phyloP scores from a whole-genome alignment of 2,113 vertebrate species.

The Leucopternis melanops region DNA sequence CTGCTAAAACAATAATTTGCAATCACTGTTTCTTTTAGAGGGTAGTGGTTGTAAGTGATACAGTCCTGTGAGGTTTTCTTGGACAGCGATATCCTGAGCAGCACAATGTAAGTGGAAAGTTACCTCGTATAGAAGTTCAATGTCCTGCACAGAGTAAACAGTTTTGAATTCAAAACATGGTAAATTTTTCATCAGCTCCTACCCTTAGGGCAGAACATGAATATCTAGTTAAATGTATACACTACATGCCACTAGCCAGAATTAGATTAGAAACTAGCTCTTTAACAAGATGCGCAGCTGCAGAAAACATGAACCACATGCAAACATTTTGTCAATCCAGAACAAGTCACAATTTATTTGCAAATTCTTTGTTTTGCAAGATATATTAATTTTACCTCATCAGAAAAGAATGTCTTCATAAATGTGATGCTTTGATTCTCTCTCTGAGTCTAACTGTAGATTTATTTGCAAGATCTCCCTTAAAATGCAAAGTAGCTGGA shows the following conservation, averaged over 20 bases:
- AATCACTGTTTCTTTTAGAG: neutral
- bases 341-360: neutral
- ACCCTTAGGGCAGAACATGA: neutral
- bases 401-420: neutral
- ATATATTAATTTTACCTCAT: neutral
- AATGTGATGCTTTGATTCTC: neutral
- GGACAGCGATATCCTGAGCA: neutral
- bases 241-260: neutral
- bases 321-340: neutral
- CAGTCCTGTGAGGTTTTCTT: neutral
- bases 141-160: neutral
- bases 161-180: neutral
- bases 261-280: neutral
- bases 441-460: neutral
- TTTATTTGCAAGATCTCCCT: neutral
- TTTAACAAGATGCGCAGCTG: too few relatives aligned
- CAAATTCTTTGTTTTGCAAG: neutral
- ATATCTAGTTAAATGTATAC: neutral
- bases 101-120: neutral
- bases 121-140: accelerated
- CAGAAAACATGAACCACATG: neutral
- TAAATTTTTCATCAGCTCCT: neutral
- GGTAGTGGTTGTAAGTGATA: neutral
- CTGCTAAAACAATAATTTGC: neutral
- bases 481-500: neutral